Evolutionary conservation across 1,140 invertebrate genomes (phyloP).

Genomic region (Anastrepha obliqua): DNA sequence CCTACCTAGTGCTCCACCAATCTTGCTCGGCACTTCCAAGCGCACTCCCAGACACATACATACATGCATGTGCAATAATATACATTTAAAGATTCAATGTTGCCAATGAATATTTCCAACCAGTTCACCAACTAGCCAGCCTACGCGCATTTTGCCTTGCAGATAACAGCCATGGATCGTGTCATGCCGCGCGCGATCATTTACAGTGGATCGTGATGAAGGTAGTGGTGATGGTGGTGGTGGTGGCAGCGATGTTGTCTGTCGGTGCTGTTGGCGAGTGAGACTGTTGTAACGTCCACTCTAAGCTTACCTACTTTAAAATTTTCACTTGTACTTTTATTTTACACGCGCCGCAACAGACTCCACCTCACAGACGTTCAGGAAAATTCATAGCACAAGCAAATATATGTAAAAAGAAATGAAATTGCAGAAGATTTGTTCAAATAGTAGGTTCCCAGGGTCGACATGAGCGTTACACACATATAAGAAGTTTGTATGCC

Average conservation of each 20-base stretch:
- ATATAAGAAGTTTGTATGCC: neutral
- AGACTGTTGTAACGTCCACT: neutral
- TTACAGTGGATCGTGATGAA: neutral
- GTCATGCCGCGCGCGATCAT: constrained; percentile 6
- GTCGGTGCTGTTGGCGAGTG: neutral
- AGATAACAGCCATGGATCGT: constrained; percentile 47
- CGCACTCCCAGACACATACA: neutral
- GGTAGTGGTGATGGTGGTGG: neutral
- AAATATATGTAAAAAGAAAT: constrained; percentile 39
- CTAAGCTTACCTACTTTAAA: constrained; percentile 41
- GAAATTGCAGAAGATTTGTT: constrained; percentile 36
- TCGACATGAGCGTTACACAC: neutral
- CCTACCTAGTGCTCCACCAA: neutral
- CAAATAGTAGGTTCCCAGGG: constrained; percentile 47
- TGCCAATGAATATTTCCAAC: constrained; percentile 22
- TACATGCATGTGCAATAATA: neutral
- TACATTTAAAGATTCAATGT: neutral
- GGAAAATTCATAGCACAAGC: constrained; percentile 6
- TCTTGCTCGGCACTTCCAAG: neutral
- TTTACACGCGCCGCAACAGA: constrained; percentile 31
- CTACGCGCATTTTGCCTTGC: constrained; percentile 39
- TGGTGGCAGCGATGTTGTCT: neutral
- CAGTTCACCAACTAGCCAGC: neutral
- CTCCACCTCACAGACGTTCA: neutral
- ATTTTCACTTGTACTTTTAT: constrained; percentile 53